A percentile compares a stretch with the other conserved stretches of the same genome.
These are phyloP conservation scores for Hippocampus abdominalis DNA, from an alignment of 2,113 vertebrate species.

Conservation along the genomic window DNA sequence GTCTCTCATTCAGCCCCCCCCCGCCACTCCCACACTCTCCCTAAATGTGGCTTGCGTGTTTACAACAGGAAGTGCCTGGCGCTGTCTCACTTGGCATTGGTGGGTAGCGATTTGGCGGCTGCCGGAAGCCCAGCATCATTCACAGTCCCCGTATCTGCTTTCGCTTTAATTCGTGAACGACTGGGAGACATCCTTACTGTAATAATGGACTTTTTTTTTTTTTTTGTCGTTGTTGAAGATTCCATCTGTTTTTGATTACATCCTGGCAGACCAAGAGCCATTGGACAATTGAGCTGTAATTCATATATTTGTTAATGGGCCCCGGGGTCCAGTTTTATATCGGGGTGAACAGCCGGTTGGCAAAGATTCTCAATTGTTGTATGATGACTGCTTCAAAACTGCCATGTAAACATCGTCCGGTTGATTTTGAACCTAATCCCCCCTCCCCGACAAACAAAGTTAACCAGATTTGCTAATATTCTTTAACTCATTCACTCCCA, in stretches of 20 bases:
- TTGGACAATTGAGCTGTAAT: slow-evolving; percentile 53
- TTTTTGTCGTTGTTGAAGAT: slow-evolving; percentile 48
- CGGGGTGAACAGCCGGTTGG: slow-evolving; percentile 49
- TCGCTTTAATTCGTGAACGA: slow-evolving; percentile 65
- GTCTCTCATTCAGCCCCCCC: slow-evolving; percentile 60
- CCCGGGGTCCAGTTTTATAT: slow-evolving; percentile 31
- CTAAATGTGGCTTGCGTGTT: slow-evolving; percentile 61
- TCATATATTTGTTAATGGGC: slow-evolving; percentile 52
- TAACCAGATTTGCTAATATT: not conserved
- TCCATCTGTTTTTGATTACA: slow-evolving; percentile 69
- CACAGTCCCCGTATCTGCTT: slow-evolving; percentile 60
- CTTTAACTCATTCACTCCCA: too few species aligned
- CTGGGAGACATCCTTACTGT: slow-evolving; percentile 67
- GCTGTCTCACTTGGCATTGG: slow-evolving; percentile 64
- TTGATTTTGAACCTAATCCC: not conserved
- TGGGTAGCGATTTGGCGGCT: slow-evolving; percentile 62
- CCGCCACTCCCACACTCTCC: slow-evolving; percentile 44
- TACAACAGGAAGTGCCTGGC: slow-evolving; percentile 68
- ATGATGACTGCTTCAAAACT: slow-evolving; percentile 20
- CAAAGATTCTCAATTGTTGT: slow-evolving; percentile 36
- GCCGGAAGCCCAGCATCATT: slow-evolving; percentile 62
- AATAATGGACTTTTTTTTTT: slow-evolving; percentile 60
- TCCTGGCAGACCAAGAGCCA: slow-evolving; percentile 47
- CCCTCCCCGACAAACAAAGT: too few species aligned
- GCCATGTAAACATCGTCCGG: not conserved